Base-by-base conservation (phyloP, 92 coral and sea anemone species). In the Bergia puertoricense region DNA sequence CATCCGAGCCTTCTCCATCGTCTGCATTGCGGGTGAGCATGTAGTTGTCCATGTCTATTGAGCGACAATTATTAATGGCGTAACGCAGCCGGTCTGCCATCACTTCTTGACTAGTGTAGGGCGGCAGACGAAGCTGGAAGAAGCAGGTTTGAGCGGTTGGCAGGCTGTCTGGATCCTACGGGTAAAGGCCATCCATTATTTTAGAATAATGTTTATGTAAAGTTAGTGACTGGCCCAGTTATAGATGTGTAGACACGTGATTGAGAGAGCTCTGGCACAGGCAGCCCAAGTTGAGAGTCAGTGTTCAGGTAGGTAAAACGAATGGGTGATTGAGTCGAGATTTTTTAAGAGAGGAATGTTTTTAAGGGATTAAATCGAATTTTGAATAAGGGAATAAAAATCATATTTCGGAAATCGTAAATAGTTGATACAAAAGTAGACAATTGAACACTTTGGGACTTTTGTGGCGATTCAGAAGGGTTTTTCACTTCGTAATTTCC, bases 91-190 rank as follows among this genome's bases (percentile, higher is more conserved):
- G 83, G 76, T 95, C 95, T 43, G 98, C 92, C 91, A 95, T 92
- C 39, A 86, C 92, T 69, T 93, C 94, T 22, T 90, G 92, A 80
- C 95, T 91, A 4, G 96, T 91, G 85, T 95, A 95, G 41, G 91
- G 93, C 22, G 98, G 98, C 45, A 95, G 90, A 68, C 98, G 98
- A 14, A 95, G 94, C 86, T 95, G 98, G 81, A 95, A 95, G 90
- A 95, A 95, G 86, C 98, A 95, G 30, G 98, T 95, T 50, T 95
- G 98, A 22, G 98, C 96, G 5, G 98, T 95, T 20, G 98, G 98
- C 4, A 95, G 94, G 80, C 94, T 93, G 93, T 95, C 92, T 15
- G 90, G 89, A 54, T 92, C 98, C 98, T 95, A 79, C 13, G 9
- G 2, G 77, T 22, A 23, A 46, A 84, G 4, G 51, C 20, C n/a